These are phyloP conservation scores for Chromobotia macracanthus DNA, from an alignment of 2,797 vertebrate genomes.

Conservation along the genomic window DNA sequence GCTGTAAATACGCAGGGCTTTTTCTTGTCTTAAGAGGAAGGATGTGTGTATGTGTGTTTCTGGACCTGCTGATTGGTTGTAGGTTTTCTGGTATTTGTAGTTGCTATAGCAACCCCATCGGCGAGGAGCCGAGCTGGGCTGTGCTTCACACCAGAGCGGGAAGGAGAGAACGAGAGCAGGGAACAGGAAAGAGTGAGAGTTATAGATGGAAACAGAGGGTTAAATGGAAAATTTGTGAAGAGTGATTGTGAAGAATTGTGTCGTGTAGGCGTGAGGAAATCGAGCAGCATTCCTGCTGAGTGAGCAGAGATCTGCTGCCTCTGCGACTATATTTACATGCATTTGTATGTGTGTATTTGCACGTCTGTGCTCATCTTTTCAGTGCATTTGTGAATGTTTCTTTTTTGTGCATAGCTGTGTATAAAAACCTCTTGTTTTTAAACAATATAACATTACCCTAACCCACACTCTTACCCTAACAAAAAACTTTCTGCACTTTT, in stretches of 20 bases:
- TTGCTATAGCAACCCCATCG: constrained; percentile 51
- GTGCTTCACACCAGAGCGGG: constrained; percentile 37
- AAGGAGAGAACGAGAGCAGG: neutral
- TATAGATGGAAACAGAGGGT: constrained; percentile 12
- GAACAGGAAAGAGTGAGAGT: neutral
- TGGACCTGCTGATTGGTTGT: constrained; percentile 44
- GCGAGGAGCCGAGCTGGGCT: constrained; percentile 22
- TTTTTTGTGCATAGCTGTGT: constrained; percentile 6
- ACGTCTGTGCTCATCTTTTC: constrained; percentile 8
- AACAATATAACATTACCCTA: too few relatives aligned
- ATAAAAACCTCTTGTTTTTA: too few relatives aligned
- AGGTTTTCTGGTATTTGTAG: constrained; percentile 44
- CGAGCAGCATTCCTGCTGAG: constrained; percentile 13
- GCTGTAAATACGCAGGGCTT: constrained; percentile 17
- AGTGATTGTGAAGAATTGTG: constrained; percentile 24
- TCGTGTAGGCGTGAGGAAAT: constrained; percentile 20
- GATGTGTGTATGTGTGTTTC: constrained; percentile 22
- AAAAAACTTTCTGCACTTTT: too few relatives aligned
- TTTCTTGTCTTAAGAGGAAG: neutral
- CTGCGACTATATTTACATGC: constrained; percentile 35
- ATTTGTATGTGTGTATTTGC: constrained; percentile 35
- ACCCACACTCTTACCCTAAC: too few relatives aligned
- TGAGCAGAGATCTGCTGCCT: constrained; percentile 21
- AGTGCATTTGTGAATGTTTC: constrained; percentile 1
- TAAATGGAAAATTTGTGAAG: constrained; percentile 14